A percentile compares a stretch with the other conserved stretches of the same genome.
phyloP scores from a whole-genome alignment of 2,888 invertebrate genomes.

The Diploptera punctata region DNA sequence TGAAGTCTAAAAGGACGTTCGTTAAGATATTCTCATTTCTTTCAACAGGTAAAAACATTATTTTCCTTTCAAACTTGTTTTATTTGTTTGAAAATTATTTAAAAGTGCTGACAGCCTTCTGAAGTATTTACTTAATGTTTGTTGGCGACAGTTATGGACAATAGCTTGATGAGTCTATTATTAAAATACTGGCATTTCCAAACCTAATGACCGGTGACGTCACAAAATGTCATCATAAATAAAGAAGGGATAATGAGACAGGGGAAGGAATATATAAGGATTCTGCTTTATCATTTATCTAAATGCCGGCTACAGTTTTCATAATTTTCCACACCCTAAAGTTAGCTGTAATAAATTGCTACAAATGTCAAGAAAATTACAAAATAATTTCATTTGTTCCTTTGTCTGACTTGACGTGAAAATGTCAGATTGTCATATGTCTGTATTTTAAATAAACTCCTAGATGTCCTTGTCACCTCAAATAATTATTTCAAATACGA shows the following conservation, averaged over 20 bases:
- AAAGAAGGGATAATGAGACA: no score
- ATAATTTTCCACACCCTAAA: background rate
- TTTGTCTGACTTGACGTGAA: background rate
- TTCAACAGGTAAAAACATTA: no score
- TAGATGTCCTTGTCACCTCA: no score
- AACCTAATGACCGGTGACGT: background rate
- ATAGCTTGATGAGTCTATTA: background rate
- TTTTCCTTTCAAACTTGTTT: background rate
- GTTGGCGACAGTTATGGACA: background rate
- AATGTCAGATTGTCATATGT: no score
- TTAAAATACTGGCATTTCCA: no score
- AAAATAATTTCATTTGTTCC: background rate
- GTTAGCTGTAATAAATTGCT: background rate
- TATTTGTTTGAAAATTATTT: background rate
- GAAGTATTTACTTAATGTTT: background rate
- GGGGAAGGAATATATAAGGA: background rate
- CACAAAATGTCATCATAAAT: no score
- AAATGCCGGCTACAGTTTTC: background rate
- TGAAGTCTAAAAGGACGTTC: no score
- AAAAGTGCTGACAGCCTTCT: background rate
- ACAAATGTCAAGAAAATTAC: background rate
- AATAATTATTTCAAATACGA: no score
- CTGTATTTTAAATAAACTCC: no score
- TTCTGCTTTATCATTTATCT: background rate
- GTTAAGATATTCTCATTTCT: no score